A percentile compares a stretch with the other conserved stretches of the same genome.
These are phyloP conservation scores for Corythoichthys haematopterus DNA, from an alignment of 2,113 vertebrate genomes.

Conservation along the genomic window DNA sequence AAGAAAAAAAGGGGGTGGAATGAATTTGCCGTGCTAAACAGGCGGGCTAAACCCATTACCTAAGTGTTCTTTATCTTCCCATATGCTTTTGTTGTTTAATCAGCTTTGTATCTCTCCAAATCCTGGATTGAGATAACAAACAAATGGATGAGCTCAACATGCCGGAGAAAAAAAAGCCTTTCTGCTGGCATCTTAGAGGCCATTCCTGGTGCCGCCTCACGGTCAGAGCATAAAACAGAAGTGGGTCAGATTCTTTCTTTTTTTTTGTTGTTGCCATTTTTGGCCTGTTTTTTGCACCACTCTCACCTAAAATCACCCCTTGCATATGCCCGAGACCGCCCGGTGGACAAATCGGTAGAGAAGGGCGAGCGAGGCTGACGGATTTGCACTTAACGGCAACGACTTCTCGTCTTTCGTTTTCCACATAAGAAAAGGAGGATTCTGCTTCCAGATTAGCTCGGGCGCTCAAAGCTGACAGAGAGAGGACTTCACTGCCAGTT, in stretches of 20 bases:
- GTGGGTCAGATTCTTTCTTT: slow-evolving; percentile 21
- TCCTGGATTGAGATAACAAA: slow-evolving; percentile 83
- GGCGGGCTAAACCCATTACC: slow-evolving; percentile 79
- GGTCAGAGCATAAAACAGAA: slow-evolving; percentile 45
- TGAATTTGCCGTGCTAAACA: slow-evolving; percentile 72
- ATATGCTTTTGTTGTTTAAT: slow-evolving; percentile 82
- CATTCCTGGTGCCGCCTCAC: slow-evolving; percentile 43
- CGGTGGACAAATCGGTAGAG: slow-evolving; percentile 8
- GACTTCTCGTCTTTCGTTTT: slow-evolving; percentile 52
- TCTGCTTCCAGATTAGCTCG: slow-evolving; percentile 73
- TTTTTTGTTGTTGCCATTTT: slow-evolving; percentile 6
- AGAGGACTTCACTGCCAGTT: slow-evolving; percentile 50
- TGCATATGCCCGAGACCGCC: neutral
- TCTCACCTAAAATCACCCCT: slow-evolving; percentile 12
- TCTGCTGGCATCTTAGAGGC: slow-evolving; percentile 54
- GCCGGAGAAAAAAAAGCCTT: slow-evolving; percentile 63
- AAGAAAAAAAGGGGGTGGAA: slow-evolving; percentile 23
- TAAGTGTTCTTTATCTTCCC: slow-evolving; percentile 78
- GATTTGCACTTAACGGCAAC: slow-evolving; percentile 58
- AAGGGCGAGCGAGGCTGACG: slow-evolving; percentile 50
- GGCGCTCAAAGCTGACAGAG: slow-evolving; percentile 58
- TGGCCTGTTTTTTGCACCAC: slow-evolving; percentile 14
- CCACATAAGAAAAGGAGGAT: slow-evolving; percentile 71
- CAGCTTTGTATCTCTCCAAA: slow-evolving; percentile 85
- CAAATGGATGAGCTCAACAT: slow-evolving; percentile 71